phyloP scores from a whole-genome alignment of 2,888 invertebrate genomes.

The Brassicogethes aeneus region DNA sequence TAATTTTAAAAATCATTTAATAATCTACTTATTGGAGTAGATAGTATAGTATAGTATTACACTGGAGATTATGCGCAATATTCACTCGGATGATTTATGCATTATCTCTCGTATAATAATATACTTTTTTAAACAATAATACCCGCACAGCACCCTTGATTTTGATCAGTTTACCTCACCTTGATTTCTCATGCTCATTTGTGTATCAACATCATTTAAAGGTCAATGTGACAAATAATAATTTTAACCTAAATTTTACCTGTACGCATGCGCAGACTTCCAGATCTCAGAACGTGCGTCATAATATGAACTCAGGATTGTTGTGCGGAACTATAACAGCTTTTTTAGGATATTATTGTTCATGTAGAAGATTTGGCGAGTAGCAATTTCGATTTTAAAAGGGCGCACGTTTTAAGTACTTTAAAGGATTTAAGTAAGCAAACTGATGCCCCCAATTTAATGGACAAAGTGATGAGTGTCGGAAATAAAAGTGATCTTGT shows the following conservation, averaged over 20 bases:
- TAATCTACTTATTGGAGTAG: too few relatives aligned
- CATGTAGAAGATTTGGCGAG: constrained; percentile 74
- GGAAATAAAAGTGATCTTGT: constrained; percentile 66
- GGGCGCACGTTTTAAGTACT: constrained; percentile 58
- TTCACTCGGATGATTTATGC: too few relatives aligned
- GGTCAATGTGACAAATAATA: neutral
- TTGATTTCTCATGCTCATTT: too few relatives aligned
- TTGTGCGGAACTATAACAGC: too few relatives aligned
- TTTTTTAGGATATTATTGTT: constrained; percentile 61
- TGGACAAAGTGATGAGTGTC: constrained; percentile 54
- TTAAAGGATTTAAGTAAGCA: constrained; percentile 46
- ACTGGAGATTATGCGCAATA: too few relatives aligned
- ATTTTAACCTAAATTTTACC: neutral
- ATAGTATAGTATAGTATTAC: too few relatives aligned
- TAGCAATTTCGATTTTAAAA: constrained; percentile 58
- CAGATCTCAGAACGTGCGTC: too few relatives aligned
- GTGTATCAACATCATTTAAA: too few relatives aligned
- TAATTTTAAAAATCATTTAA: too few relatives aligned
- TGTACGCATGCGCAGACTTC: too few relatives aligned
- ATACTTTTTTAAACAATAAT: neutral
- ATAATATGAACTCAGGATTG: too few relatives aligned
- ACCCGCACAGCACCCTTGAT: neutral
- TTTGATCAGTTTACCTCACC: constrained; percentile 5
- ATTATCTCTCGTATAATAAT: too few relatives aligned
- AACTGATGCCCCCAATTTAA: constrained; percentile 36